A percentile compares a stretch with the other conserved stretches of the same genome.
phyloP scores from a whole-genome alignment of 2,888 invertebrate genomes.

The Campoplex nolae region DNA sequence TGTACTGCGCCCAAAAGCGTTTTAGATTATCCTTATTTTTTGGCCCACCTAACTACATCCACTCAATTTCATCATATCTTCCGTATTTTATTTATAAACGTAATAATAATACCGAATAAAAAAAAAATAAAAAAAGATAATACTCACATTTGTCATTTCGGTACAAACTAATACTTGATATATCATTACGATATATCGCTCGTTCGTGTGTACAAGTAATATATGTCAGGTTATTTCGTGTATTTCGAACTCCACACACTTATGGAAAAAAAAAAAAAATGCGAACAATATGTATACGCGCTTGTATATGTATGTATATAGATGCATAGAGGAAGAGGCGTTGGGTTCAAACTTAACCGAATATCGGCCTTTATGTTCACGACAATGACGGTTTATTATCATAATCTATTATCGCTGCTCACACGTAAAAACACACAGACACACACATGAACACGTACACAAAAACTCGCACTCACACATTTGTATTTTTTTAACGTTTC shows the following conservation, averaged over 20 bases:
- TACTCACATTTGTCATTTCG: constrained; percentile 2
- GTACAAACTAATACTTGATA: constrained; percentile 8
- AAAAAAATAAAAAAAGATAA: not conserved
- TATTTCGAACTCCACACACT: not conserved
- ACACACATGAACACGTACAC: constrained; percentile 10
- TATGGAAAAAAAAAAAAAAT: constrained; percentile 5
- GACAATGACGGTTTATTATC: constrained; percentile 82
- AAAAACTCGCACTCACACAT: not conserved
- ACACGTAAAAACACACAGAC: constrained; percentile 35
- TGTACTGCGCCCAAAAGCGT: not conserved
- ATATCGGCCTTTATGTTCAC: constrained; percentile 75
- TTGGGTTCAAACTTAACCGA: constrained; percentile 56
- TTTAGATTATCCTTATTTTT: not conserved
- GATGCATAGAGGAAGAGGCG: constrained; percentile 55
- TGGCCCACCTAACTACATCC: constrained; percentile 8
- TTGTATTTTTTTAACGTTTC: constrained; percentile 1
- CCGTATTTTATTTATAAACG: constrained; percentile 27
- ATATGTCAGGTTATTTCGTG: constrained; percentile 26
- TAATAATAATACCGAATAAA: constrained; percentile 4
- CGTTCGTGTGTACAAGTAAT: not conserved
- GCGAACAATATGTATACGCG: constrained; percentile 6
- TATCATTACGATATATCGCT: constrained; percentile 16
- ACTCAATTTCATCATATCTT: constrained; percentile 1
- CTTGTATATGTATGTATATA: constrained; percentile 40
- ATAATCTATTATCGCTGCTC: constrained; percentile 82